phyloP scores from a whole-genome alignment of 2,888 invertebrate genomes.

The Philereme vetulata region DNA sequence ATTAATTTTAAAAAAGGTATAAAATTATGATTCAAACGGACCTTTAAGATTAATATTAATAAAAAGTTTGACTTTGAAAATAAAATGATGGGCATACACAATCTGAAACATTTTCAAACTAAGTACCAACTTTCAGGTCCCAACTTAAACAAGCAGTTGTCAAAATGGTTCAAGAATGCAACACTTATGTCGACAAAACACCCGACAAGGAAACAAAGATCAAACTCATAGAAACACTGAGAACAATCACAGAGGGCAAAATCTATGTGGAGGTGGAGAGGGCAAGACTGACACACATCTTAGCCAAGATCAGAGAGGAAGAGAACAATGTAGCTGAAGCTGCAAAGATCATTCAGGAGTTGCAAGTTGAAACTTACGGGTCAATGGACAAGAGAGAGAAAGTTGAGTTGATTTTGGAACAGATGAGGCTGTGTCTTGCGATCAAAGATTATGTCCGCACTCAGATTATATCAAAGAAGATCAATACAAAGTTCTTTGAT shows the following conservation, averaged over 20 bases:
- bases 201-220: slow-evolving; percentile 95
- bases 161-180: slow-evolving; percentile 98
- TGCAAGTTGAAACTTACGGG: slow-evolving; percentile 98
- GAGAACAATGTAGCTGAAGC: slow-evolving; percentile 94
- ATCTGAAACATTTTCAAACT: too few relatives aligned
- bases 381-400: slow-evolving; percentile 99
- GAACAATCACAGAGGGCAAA: slow-evolving; percentile 98
- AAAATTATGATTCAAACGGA: too few relatives aligned
- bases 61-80: too few relatives aligned
- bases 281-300: slow-evolving; percentile 95
- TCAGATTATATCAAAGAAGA: slow-evolving; percentile 99
- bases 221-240: slow-evolving; percentile 97
- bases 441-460: slow-evolving; percentile 98
- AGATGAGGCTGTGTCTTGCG: slow-evolving; percentile 98
- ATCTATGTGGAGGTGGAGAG: slow-evolving; percentile 99
- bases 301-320: slow-evolving; percentile 93
- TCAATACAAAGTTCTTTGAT: slow-evolving; percentile 98
- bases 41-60: too few relatives aligned
- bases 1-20: too few relatives aligned
- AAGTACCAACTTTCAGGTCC: slow-evolving; percentile 76
- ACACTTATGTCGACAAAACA: slow-evolving; percentile 95
- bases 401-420: slow-evolving; percentile 97
- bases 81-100: too few relatives aligned
- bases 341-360: slow-evolving; percentile 96
- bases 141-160: slow-evolving; percentile 98